Base-by-base conservation (phyloP, 1,140 invertebrate species). In the Aphelinus certus region DNA sequence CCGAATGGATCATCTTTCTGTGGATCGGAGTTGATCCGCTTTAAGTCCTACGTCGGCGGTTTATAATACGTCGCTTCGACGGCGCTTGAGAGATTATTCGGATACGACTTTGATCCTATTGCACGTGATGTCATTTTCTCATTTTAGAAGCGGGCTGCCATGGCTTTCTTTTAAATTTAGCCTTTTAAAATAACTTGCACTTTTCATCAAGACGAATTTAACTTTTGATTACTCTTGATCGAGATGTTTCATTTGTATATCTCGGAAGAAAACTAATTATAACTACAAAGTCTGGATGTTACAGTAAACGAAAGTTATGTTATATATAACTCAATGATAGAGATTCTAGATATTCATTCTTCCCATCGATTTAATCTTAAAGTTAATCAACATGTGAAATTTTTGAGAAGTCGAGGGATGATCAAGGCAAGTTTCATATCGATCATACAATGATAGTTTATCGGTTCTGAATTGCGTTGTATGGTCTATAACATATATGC, bases 111-210 rank as follows among this genome's bases (percentile, higher is more conserved):
- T 62, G 45, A 62, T 62, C 61, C 42, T 3, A 42, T 51, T n/a
- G 47, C 56, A 7, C 48, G 48, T 66, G 64, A 66, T 66, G 64
- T 66, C 64, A 66, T 55, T 49, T 55, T 66, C 64, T 55, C 64
- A 42, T 55, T 66, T 66, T 66, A 66, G 51, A 66, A 58, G 56
- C 56, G 42, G 26, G 56, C 56, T 58, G 26, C n/a, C n/a, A n/a
- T 3, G 56, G 58, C 42, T 61, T 61, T 61, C 58, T 61, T 61
- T 48, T 64, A 48, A 64, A 48, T 64, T 48, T 64, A 42, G 2
- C 7, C 62, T 64, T 10, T 48, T 6, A 10, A 64, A 64, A 51
- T 64, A 64, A 64, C 46, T 43, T n/a, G 3, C 7, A 49, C 46
- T 10, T 7, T 10, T 64, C 7, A 10, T 3, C 47, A 5, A 10